Base-by-base conservation (phyloP, 2,797 vertebrate species). In the Muscicapa striata region DNA sequence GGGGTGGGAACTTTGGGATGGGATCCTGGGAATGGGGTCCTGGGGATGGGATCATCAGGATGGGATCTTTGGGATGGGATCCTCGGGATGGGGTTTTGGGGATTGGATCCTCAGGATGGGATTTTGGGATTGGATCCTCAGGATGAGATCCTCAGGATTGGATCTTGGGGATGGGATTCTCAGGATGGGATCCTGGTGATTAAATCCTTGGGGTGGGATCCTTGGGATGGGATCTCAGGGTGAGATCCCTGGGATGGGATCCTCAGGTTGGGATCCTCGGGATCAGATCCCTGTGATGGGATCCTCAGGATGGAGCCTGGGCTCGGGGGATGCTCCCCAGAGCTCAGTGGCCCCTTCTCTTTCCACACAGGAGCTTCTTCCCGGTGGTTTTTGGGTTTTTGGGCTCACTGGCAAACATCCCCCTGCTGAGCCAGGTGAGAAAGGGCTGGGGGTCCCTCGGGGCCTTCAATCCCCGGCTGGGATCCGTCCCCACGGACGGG, bases 361-460 rank as follows among this genome's bases (percentile, higher is more conserved):
- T 43, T 80, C 8, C 27, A 2, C 52, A 29, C 94, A 99, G 99
- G 97, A 98, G 98, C 15, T 99, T 99, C 94, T 98, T 99, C 72
- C 98, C 99, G 0, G 95, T 98, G 87, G 98, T 75, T 32, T 97
- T 98, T 29, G 98, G 98, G 74, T 99, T 99, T 91, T 89, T 99
- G 80, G 97, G 98, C 73, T 97, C 97, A 0, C n/a, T 98, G 63
- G 80, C 92, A 12, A 98, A 98, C 91, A 97, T 98, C 81, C 98
- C 98, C 2, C 88, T 98, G 91, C 97, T 99, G 86, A 98, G 89
- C 68, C 83, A 76, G 96, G 99, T 99, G 96, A 98, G 98, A 63
- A 29, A 68, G 51, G 43, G 19, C 21, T 24, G 59, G 9, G n/a
- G 32, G 23, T 15, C 30, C 54, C 43, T 21, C 3, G 12, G 57